phyloP scores from a whole-genome alignment of 2,888 invertebrate species.

The Unio pictorum region DNA sequence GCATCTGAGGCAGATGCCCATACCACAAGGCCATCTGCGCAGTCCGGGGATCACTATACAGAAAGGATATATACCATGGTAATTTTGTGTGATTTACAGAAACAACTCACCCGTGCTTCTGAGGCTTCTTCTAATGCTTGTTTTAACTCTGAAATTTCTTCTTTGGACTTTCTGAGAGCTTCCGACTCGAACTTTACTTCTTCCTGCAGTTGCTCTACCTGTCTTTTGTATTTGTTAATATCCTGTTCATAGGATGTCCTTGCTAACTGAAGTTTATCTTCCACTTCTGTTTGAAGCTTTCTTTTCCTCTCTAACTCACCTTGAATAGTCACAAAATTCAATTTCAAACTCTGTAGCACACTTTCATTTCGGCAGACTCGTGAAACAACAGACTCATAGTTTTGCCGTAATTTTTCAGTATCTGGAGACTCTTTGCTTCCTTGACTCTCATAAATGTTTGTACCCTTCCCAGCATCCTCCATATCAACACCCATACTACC shows the following conservation, averaged over 20 bases:
- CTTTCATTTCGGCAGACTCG: constrained; percentile 65
- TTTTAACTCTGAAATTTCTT: constrained; percentile 53
- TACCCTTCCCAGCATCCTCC: constrained; percentile 9
- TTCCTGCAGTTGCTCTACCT: constrained; percentile 48
- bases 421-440: constrained; percentile 30
- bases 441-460: constrained; percentile 10
- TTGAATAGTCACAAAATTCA: constrained; percentile 56
- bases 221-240: constrained; percentile 49
- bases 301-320: constrained; percentile 51
- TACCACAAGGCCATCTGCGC: too few species aligned
- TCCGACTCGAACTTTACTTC: constrained; percentile 48
- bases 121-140: constrained; percentile 51
- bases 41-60: too few species aligned
- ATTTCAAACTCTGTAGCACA: constrained; percentile 60
- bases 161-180: constrained; percentile 41
- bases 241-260: constrained; percentile 57
- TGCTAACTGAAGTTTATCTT: constrained; percentile 48
- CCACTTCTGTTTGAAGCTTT: constrained; percentile 44
- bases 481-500: constrained; percentile 42
- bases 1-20: too few species aligned
- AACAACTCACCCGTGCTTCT: constrained; percentile 46
- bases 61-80: background rate
- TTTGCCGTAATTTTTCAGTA: constrained; percentile 40
- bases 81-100: background rate
- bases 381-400: constrained; percentile 51